Conservation (phyloP, 2,113 vertebrate genomes). For the Tragelaphus scriptus region DNA sequence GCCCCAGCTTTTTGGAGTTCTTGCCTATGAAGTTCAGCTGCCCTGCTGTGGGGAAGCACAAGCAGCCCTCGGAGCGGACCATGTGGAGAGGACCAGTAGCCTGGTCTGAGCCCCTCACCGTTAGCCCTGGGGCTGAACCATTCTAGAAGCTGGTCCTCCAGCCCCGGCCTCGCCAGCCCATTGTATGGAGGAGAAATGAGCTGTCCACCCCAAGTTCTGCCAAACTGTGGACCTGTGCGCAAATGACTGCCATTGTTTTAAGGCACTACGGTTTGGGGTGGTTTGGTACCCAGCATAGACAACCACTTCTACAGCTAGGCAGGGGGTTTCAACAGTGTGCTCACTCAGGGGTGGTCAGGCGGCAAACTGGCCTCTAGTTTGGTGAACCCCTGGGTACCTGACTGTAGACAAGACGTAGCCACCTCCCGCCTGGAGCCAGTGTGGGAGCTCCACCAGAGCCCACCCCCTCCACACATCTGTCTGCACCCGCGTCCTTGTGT, state of each 20-base stretch:
- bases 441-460: not conserved
- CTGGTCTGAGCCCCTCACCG: accelerated
- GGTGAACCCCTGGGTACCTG: not conserved
- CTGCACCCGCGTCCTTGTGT: accelerated
- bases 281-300: accelerated
- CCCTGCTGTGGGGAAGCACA: not conserved
- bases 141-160: not conserved
- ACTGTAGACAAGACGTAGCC: accelerated
- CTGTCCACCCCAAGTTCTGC: not conserved
- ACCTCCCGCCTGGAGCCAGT: not conserved
- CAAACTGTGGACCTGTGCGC: not conserved
- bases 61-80: not conserved
- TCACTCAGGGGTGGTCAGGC: not conserved
- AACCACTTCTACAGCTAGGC: too few relatives aligned
- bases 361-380: not conserved
- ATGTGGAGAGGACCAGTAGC: accelerated
- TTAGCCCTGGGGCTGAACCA: accelerated
- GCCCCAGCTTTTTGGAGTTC: not conserved
- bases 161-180: not conserved
- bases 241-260: not conserved
- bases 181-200: not conserved
- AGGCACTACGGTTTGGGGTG: not conserved
- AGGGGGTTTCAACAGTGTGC: accelerated
- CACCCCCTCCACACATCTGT: not conserved
- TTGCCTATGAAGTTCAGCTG: not conserved